These are phyloP conservation scores for Eustalomyia histrio DNA, from an alignment of 2,888 invertebrate species.

Conservation along the genomic window DNA sequence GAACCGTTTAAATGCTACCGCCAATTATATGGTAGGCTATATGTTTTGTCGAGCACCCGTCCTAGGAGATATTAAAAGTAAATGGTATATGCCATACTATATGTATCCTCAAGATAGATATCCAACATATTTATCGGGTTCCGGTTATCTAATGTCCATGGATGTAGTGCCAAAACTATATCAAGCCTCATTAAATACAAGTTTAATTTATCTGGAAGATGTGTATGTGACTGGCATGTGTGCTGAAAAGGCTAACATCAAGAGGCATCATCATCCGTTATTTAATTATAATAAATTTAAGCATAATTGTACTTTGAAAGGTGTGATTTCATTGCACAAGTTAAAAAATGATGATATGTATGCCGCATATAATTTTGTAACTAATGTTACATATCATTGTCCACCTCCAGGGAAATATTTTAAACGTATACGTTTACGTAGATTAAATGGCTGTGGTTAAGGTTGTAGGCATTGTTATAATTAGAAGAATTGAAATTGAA, in stretches of 20 bases:
- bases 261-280: constrained; percentile 83
- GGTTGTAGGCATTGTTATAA: not conserved
- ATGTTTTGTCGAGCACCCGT: constrained; percentile 90
- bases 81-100: constrained; percentile 91
- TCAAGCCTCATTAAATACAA: constrained; percentile 84
- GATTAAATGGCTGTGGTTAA: constrained; percentile 56
- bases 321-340: constrained; percentile 82
- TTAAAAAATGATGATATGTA: constrained; percentile 80
- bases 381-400: constrained; percentile 75
- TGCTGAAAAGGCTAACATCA: constrained; percentile 82
- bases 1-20: constrained; percentile 76
- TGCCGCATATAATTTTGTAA: constrained; percentile 76
- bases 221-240: constrained; percentile 89
- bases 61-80: constrained; percentile 85
- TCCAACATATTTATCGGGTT: constrained; percentile 90
- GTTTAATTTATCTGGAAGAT: constrained; percentile 88
- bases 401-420: constrained; percentile 76
- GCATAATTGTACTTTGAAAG: constrained; percentile 81
- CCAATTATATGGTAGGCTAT: constrained; percentile 85
- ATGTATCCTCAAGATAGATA: constrained; percentile 87
- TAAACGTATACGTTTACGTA: constrained; percentile 71
- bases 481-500: not conserved
- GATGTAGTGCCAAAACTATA: constrained; percentile 85
- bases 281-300: constrained; percentile 80
- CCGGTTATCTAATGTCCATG: constrained; percentile 87